phyloP scores from a whole-genome alignment of 2,113 vertebrate species.

The Potamarius usumacintae region DNA sequence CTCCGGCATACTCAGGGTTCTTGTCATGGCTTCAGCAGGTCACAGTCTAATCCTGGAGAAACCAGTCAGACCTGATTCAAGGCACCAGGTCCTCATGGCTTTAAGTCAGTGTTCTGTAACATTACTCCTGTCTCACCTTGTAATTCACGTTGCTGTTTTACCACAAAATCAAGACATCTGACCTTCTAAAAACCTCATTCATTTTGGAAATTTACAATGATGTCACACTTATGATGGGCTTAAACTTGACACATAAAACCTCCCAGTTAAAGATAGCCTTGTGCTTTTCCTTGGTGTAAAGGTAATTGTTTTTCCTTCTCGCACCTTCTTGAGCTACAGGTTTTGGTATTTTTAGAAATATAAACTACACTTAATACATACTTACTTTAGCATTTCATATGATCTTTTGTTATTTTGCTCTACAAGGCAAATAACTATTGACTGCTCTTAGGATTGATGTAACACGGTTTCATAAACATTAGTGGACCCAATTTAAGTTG shows the following conservation, averaged over 20 bases:
- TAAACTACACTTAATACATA: no score
- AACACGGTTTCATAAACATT: neutral
- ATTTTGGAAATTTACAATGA: neutral
- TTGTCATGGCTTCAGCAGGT: slow-evolving; percentile 38
- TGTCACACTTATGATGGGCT: neutral
- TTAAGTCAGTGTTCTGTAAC: slow-evolving; percentile 32
- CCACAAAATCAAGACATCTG: neutral
- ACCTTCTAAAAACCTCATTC: neutral
- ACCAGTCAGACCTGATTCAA: slow-evolving; percentile 47
- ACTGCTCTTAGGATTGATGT: neutral
- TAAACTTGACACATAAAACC: neutral
- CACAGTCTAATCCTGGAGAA: slow-evolving; percentile 18
- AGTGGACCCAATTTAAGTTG: neutral
- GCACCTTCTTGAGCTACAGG: neutral
- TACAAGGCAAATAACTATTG: neutral
- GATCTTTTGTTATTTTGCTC: neutral
- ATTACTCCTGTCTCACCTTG: neutral
- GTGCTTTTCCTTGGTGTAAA: neutral
- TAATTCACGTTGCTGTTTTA: neutral
- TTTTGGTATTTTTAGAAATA: neutral
- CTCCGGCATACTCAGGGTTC: slow-evolving; percentile 27
- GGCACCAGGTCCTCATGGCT: slow-evolving; percentile 1
- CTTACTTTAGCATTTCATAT: no score
- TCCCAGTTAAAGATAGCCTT: neutral
- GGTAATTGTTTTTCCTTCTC: neutral